These are phyloP conservation scores for Eleginops maclovinus DNA, from an alignment of 2,113 vertebrate species.

Conservation along the genomic window DNA sequence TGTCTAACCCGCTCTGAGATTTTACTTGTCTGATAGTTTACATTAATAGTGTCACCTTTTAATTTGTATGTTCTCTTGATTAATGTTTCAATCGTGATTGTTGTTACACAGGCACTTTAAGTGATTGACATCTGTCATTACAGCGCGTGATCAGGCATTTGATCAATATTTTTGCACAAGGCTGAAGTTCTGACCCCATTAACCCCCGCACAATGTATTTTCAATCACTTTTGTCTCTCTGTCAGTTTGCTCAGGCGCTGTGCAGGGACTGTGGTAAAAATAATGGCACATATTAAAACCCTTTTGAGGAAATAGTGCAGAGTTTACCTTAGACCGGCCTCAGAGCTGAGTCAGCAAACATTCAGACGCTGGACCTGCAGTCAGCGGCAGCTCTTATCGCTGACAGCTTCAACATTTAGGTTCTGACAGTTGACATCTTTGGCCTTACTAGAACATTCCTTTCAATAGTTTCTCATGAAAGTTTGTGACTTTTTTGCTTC, in stretches of 20 bases:
- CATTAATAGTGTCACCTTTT: conserved; percentile 30
- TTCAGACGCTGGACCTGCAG: not conserved
- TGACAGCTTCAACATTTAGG: conserved; percentile 1
- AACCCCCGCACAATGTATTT: not conserved
- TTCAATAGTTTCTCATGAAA: not conserved
- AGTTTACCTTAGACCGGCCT: conserved; percentile 34
- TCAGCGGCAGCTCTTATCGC: too few species aligned
- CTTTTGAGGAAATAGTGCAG: not conserved
- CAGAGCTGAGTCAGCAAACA: too few species aligned
- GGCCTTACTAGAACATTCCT: not conserved
- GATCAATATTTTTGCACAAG: conserved; percentile 76
- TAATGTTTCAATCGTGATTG: conserved; percentile 65
- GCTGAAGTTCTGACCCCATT: conserved; percentile 13
- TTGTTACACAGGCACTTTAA: conserved; percentile 84
- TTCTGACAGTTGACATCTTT: not conserved
- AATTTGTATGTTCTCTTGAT: conserved; percentile 32
- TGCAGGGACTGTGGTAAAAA: not conserved
- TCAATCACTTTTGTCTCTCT: conserved; percentile 8
- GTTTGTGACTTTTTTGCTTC: not conserved
- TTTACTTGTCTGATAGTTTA: conserved; percentile 48
- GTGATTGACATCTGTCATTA: conserved; percentile 67
- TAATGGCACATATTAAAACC: conserved; percentile 55
- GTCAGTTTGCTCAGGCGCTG: not conserved
- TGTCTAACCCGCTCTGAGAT: conserved; percentile 47
- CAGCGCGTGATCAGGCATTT: conserved; percentile 61